Evolutionary conservation across 2,888 invertebrate species (phyloP), one percentile per base, ranked within the genome.

Genomic region (Sepioteuthis lessoniana): DNA sequence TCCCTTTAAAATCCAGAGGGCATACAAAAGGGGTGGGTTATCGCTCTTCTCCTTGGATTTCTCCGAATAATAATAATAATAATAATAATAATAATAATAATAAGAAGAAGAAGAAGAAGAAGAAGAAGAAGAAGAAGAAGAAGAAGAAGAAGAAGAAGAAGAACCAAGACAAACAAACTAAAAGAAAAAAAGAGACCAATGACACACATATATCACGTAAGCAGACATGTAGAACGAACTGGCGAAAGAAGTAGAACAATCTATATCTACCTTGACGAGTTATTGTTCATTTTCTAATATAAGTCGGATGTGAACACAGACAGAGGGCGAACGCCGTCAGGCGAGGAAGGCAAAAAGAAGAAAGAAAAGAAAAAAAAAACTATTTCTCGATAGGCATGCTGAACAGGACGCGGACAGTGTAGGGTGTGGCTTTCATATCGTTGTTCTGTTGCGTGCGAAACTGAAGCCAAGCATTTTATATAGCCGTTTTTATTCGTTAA

Each of bases 141-240:
- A 46, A 46, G 55, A 60, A 60, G 25, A 60, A 21, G 7, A 25
- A 1, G 25, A 25, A 1, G 25, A 60, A 21, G 7, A 25, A 5
- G 25, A 25, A 1, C 21, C 21, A 0, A 60, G 25, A 7, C n/a
- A n/a, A n/a, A n/a, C n/a, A n/a, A n/a, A n/a, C n/a, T n/a, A n/a
- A n/a, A n/a, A n/a, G n/a, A n/a, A 60, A 60, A 60, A 28, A 60
- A 60, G 25, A 76, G n/a, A 19, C 31, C 8, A 76, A 76, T 76
- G 76, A 76, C 76, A 76, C 76, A 76, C 76, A 76, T 76, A 76
- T n/a, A 76, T 76, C 76, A 76, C n/a, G 76, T 76, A 76, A 76
- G 76, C 76, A 76, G 76, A 76, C 76, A 76, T 76, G 31, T 76
- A 76, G 76, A 76, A 76, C 76, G 76, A 76, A 76, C 31, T n/a